Evolutionary conservation across 2,113 vertebrate genomes (phyloP).

Genomic region (Aphyosemion australe): DNA sequence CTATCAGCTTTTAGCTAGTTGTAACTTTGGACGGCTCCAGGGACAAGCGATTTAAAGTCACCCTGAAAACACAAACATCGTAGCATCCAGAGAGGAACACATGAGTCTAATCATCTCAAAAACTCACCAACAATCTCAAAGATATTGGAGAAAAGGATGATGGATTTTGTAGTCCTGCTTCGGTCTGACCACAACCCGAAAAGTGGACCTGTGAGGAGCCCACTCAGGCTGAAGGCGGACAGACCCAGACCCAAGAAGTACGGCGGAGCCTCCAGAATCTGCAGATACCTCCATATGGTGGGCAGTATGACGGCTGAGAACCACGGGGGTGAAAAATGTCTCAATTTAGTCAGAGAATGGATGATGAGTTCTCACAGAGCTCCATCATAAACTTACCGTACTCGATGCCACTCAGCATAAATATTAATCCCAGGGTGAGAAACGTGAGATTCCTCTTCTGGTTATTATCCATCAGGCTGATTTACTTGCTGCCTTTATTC

Average conservation of each 20-base stretch:
- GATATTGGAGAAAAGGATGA: constrained; percentile 83
- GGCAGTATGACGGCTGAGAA: constrained; percentile 84
- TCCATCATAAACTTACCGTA: constrained; percentile 77
- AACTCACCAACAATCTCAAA: constrained; percentile 85
- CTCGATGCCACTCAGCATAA: constrained; percentile 83
- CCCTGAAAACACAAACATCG: neutral
- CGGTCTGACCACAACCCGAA: constrained; percentile 85
- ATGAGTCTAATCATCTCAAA: neutral
- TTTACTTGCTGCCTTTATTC: constrained; percentile 24
- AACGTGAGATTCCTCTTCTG: constrained; percentile 79
- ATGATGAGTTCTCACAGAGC: no score
- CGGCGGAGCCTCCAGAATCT: constrained; percentile 81
- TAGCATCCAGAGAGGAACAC: neutral
- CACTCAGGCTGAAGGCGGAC: constrained; percentile 84
- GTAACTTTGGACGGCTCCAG: neutral
- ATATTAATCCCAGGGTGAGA: constrained; percentile 81
- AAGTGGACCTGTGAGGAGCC: constrained; percentile 79
- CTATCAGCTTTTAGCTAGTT: no score
- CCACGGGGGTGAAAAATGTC: neutral
- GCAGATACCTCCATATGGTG: constrained; percentile 85
- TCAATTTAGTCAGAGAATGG: no score
- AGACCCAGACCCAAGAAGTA: constrained; percentile 85
- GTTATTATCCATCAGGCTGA: constrained; percentile 70
- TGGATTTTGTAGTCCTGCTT: constrained; percentile 76
- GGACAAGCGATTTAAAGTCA: neutral